Base-by-base conservation (phyloP, 2,113 vertebrate species). In the Papio anubis region DNA sequence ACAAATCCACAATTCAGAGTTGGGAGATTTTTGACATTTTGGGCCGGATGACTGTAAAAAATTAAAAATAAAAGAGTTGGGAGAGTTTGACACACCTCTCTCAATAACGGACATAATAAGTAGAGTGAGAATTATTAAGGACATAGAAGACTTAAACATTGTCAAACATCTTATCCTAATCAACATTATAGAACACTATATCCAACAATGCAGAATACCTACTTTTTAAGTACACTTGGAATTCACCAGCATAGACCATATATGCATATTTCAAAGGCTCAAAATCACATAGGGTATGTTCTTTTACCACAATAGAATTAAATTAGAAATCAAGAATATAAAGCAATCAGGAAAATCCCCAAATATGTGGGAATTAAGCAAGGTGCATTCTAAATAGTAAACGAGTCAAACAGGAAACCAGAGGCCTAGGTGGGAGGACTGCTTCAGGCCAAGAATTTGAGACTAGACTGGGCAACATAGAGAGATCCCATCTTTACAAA, bases 121-220 rank as follows among this genome's bases (percentile, higher is more conserved):
- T 1, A 52, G 40, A 11, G 25, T 68, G 66, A 43, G n/a, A 82
- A 35, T 8, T 25, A 30, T 18, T 12, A 30, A 73, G 45, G 70
- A 80, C 14, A 1, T 0, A 2, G 21, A 59, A 59, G 55, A 59
- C 20, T 4, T 14, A 32, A 57, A 48, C 4, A 16, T 52, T 1
- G 5, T 55, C 43, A 45, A n/a, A 61, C 40, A 30, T 35, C 32
- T 13, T 4, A 50, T 32, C 16, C 21, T 64, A 17, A 5, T 8
- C 21, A 55, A 57, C 38, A 21, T 35, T 38, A 18, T 2, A 18
- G 16, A 40, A 7, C 52, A 10, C 8, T 5, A 8, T 1, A 17
- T 1, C 13, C 59, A 70, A 20, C 75, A 21, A 25, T 1, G 32
- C 50, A 43, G 27, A 14, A n/a, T 12, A 18, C 1, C 0, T 16